These are phyloP conservation scores for Penaeus japonicus DNA, from an alignment of 1,140 invertebrate species.

Conservation along the genomic window DNA sequence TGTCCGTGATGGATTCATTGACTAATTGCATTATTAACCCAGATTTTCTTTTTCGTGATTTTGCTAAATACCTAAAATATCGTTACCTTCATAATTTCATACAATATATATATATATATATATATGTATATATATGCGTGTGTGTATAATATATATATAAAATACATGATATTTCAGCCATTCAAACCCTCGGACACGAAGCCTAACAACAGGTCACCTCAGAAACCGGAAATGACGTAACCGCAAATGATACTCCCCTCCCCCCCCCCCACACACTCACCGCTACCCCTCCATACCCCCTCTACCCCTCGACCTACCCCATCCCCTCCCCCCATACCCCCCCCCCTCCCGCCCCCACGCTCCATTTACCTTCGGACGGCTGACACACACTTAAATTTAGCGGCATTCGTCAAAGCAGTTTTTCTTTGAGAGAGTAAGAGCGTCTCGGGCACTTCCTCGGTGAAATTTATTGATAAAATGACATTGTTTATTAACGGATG, in stretches of 20 bases:
- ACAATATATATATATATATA: background rate
- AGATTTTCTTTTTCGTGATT: no score
- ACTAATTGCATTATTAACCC: no score
- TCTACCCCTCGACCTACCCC: background rate
- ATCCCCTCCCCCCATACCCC: background rate
- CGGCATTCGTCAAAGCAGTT: no score
- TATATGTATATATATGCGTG: background rate
- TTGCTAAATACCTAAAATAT: no score
- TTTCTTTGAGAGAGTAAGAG: no score
- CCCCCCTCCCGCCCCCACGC: no score
- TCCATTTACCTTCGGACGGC: background rate
- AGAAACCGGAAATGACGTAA: background rate
- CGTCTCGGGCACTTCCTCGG: no score
- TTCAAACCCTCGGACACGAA: background rate
- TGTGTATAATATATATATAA: background rate
- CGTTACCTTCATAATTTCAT: background rate
- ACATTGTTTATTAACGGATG: no score
- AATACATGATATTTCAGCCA: no score
- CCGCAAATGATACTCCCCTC: background rate
- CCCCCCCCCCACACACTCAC: background rate
- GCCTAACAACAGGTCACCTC: slow-evolving; percentile 14
- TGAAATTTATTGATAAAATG: no score
- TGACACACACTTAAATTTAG: no score
- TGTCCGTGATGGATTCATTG: no score
- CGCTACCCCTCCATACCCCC: background rate